Evolutionary conservation across 1,140 invertebrate species (phyloP).

Genomic region (Manduca sexta): DNA sequence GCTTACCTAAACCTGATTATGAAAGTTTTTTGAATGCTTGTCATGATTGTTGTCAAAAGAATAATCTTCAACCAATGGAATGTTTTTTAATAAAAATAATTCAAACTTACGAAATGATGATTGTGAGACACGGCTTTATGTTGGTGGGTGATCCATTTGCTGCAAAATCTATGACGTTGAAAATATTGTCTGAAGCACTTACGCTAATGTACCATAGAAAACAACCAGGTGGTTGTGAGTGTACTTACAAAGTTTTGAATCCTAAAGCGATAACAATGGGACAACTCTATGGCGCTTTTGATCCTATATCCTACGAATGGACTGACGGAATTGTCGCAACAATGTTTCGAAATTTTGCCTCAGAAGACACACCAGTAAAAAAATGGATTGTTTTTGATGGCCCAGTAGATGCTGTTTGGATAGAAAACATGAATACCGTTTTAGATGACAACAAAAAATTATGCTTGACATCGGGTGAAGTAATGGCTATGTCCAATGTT

Average conservation of each 20-base stretch:
- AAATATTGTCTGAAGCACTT: constrained; percentile 83
- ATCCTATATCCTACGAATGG: constrained; percentile 94
- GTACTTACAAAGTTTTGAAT: constrained; percentile 85
- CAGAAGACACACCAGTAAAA: constrained; percentile 78
- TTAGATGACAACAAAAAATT: constrained; percentile 96
- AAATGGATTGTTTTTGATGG: constrained; percentile 94
- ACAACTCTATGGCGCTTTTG: constrained; percentile 92
- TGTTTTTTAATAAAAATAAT: constrained; percentile 85
- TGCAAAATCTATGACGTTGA: constrained; percentile 84
- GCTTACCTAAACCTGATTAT: constrained; percentile 84
- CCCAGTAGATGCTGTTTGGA: constrained; percentile 96
- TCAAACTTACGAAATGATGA: constrained; percentile 94
- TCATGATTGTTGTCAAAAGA: constrained; percentile 73
- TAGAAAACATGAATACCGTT: constrained; percentile 96
- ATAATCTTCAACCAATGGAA: constrained; percentile 83
- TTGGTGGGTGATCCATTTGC: constrained; percentile 92
- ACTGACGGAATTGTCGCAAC: constrained; percentile 88
- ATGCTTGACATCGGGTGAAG: constrained; percentile 90
- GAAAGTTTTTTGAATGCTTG: constrained; percentile 75
- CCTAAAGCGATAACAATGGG: constrained; percentile 94
- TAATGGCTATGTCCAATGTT: constrained; percentile 87
- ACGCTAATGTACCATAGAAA: constrained; percentile 77
- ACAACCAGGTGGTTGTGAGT: constrained; percentile 76
- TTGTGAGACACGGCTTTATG: constrained; percentile 95
- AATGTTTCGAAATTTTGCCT: constrained; percentile 82